phyloP scores from a whole-genome alignment of 2,797 vertebrate species.

The Hoplostethus atlanticus region DNA sequence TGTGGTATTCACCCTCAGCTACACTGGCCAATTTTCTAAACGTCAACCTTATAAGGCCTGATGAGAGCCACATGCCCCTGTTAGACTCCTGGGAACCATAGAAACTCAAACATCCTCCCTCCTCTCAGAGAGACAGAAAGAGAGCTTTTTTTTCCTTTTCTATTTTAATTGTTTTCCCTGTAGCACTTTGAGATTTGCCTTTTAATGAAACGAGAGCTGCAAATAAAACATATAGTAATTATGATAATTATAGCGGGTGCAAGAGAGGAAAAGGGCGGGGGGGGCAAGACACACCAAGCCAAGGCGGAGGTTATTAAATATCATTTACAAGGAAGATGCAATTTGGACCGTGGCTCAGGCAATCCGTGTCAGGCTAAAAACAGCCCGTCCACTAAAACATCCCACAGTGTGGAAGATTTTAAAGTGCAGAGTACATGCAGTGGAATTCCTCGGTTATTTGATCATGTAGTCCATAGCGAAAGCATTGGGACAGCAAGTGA shows the following conservation, averaged over 20 bases:
- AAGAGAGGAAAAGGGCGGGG: slow-evolving; percentile 14
- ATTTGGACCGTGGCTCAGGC: slow-evolving; percentile 38
- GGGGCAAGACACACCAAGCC: not conserved
- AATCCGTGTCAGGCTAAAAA: slow-evolving; percentile 50
- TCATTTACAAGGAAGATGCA: slow-evolving; percentile 50
- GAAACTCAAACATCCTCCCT: slow-evolving; percentile 62
- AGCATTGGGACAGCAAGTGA: not conserved
- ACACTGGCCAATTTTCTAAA: slow-evolving; percentile 64
- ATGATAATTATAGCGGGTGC: slow-evolving; percentile 12
- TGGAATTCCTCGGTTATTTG: not conserved
- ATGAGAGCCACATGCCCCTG: slow-evolving; percentile 69
- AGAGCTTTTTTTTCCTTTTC: not conserved
- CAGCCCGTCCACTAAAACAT: not conserved
- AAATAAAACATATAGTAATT: slow-evolving; percentile 34
- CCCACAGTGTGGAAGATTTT: not conserved
- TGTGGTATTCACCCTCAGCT: slow-evolving; percentile 61
- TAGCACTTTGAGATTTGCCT: slow-evolving; percentile 12
- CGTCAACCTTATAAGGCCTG: slow-evolving; percentile 73
- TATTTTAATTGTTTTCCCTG: not conserved
- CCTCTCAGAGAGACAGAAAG: not conserved
- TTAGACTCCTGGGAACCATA: slow-evolving; percentile 67
- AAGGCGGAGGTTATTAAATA: slow-evolving; percentile 69
- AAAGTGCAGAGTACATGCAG: not conserved
- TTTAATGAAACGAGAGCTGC: slow-evolving; percentile 22
- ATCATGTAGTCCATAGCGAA: not conserved